These are phyloP conservation scores for Drosophila oshimai DNA, from an alignment of 1,140 invertebrate genomes.

Conservation along the genomic window DNA sequence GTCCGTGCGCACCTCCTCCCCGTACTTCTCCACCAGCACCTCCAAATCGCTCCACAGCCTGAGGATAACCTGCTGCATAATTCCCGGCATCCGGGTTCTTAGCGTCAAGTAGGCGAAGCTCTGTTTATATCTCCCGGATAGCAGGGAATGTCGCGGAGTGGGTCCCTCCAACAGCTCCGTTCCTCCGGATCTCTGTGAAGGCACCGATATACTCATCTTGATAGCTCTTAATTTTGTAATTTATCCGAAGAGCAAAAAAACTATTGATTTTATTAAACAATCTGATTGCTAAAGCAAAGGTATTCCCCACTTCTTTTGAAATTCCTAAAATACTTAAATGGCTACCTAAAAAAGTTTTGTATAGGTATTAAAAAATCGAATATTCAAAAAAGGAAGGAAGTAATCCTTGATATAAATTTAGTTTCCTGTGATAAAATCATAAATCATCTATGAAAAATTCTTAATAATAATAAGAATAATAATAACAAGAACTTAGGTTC, in stretches of 20 bases:
- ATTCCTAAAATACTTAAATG: too few species aligned
- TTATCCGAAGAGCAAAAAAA: neutral
- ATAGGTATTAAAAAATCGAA: too few species aligned
- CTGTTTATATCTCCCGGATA: conserved; percentile 60
- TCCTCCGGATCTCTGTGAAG: neutral
- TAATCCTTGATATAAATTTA: too few species aligned
- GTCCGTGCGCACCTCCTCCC: conserved; percentile 33
- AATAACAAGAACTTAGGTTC: too few species aligned
- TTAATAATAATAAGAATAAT: too few species aligned
- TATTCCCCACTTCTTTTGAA: too few species aligned
- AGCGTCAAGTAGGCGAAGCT: conserved; percentile 61
- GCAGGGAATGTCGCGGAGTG: conserved; percentile 54
- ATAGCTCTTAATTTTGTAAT: neutral
- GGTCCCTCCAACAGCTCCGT: neutral
- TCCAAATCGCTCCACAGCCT: neutral
- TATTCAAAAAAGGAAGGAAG: too few species aligned
- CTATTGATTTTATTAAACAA: neutral
- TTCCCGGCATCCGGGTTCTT: conserved; percentile 44
- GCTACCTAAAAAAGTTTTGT: too few species aligned
- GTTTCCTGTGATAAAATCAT: too few species aligned
- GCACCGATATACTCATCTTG: neutral
- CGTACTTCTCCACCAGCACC: neutral
- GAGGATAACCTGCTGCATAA: conserved; percentile 46
- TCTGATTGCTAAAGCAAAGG: neutral
- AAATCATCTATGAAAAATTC: too few species aligned